Evolutionary conservation across 2,888 invertebrate genomes (phyloP).

Genomic region (Metallyticus violacea): DNA sequence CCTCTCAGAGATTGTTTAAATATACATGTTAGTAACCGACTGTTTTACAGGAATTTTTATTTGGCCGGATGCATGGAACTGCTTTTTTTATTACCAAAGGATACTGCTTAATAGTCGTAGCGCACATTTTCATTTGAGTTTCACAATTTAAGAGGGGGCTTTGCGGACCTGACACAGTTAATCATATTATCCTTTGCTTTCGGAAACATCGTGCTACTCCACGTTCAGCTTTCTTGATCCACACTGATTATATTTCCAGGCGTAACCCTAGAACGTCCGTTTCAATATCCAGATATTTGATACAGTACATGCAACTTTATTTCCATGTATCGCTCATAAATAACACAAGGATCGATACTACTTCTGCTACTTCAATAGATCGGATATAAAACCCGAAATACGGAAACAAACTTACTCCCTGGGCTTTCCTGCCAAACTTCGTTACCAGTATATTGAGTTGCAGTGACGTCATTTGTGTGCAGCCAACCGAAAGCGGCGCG

Average conservation of each 20-base stretch:
- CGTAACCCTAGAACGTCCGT: not conserved
- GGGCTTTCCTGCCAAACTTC: not conserved
- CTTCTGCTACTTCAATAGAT: not conserved
- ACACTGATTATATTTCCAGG: not conserved
- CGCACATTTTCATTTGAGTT: no score
- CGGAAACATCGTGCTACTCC: not conserved
- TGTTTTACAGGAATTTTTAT: no score
- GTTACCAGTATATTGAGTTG: not conserved
- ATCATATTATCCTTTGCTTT: no score
- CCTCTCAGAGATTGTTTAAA: no score
- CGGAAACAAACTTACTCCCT: not conserved
- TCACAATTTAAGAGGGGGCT: no score
- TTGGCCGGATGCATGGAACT: no score
- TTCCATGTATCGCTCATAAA: not conserved
- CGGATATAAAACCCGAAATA: not conserved
- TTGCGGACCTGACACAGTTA: no score
- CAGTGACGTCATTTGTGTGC: not conserved
- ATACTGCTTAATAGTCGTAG: no score
- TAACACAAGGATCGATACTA: not conserved
- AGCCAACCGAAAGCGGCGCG: not conserved
- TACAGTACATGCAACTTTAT: not conserved
- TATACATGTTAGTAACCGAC: no score
- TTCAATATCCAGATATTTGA: not conserved
- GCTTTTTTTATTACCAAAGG: no score
- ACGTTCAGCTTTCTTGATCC: not conserved